phyloP scores from a whole-genome alignment of 1,140 invertebrate species.

The Drosophila albomicans region DNA sequence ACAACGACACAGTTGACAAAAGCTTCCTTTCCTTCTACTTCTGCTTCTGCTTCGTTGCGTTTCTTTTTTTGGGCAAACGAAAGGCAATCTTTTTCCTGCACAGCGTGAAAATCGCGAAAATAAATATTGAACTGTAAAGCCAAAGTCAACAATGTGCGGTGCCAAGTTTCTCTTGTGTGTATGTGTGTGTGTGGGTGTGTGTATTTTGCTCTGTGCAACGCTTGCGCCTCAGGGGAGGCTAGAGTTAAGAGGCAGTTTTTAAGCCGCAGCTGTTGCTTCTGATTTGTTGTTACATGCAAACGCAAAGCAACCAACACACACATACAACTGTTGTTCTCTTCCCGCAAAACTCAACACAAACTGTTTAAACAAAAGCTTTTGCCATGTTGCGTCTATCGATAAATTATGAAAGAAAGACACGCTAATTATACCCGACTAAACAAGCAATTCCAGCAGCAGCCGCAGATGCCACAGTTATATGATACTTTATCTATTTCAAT shows the following conservation, averaged over 20 bases:
- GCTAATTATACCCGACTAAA: slow-evolving; percentile 40
- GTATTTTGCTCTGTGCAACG: slow-evolving; percentile 2
- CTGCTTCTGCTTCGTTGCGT: neutral
- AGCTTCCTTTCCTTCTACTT: neutral
- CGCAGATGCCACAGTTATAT: slow-evolving; percentile 15
- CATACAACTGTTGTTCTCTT: slow-evolving; percentile 17
- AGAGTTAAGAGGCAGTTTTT: slow-evolving; percentile 34
- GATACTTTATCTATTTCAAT: slow-evolving; percentile 8
- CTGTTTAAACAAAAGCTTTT: slow-evolving; percentile 49
- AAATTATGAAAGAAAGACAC: slow-evolving; percentile 45
- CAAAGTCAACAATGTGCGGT: slow-evolving; percentile 75
- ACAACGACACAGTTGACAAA: slow-evolving; percentile 36
- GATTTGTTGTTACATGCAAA: slow-evolving; percentile 20
- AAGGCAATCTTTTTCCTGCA: slow-evolving; percentile 67
- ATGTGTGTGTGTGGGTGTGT: slow-evolving; percentile 6
- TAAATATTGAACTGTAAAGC: slow-evolving; percentile 84
- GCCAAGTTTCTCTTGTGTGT: slow-evolving; percentile 22
- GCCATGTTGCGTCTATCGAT: slow-evolving; percentile 32
- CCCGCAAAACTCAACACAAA: slow-evolving; percentile 14
- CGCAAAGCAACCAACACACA: slow-evolving; percentile 13
- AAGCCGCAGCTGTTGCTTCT: slow-evolving; percentile 69
- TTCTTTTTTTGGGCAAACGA: slow-evolving; percentile 37
- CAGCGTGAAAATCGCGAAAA: slow-evolving; percentile 83
- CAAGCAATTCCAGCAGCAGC: slow-evolving; percentile 7
- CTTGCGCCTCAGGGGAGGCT: slow-evolving; percentile 12